Conservation (phyloP, 2,797 vertebrate species). For the Parambassis ranga region DNA sequence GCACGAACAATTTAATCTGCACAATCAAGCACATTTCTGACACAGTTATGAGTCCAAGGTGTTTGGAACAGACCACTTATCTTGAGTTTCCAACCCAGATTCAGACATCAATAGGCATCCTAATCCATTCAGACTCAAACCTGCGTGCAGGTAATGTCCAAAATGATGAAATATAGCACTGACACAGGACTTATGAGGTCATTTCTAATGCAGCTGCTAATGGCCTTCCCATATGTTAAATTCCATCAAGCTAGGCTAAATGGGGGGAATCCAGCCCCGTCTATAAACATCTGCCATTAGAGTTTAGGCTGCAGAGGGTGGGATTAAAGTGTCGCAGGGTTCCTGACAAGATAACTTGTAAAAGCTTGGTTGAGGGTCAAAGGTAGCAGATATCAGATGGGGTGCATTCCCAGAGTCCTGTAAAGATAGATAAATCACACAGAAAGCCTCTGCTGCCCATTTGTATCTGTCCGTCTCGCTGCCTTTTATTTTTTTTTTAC, state of each 20-base stretch:
- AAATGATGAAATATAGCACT: conserved; percentile 60
- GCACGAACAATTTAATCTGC: background rate
- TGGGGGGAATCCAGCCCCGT: conserved; percentile 29
- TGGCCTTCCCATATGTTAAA: conserved; percentile 70
- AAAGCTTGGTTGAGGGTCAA: conserved; percentile 70
- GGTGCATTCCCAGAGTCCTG: conserved; percentile 45
- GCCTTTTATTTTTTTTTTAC: conserved; percentile 11
- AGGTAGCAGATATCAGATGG: conserved; percentile 61
- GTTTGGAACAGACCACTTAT: background rate
- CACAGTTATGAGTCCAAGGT: background rate
- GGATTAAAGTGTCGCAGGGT: conserved; percentile 47
- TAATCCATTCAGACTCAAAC: conserved; percentile 37
- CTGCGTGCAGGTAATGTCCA: conserved; percentile 44
- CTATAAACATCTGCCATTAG: conserved; percentile 71
- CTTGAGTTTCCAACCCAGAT: conserved; percentile 9
- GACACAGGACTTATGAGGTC: conserved; percentile 54
- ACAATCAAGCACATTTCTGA: conserved; percentile 18
- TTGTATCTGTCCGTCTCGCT: conserved; percentile 49
- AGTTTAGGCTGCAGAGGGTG: conserved; percentile 44
- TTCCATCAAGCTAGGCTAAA: conserved; percentile 66
- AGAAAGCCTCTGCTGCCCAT: conserved; percentile 46
- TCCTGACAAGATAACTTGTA: conserved; percentile 73
- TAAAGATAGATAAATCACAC: conserved; percentile 70
- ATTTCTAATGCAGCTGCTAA: conserved; percentile 66
- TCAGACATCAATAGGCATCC: conserved; percentile 42